Base-by-base conservation (phyloP, 2,113 vertebrate genomes). In the Phylloscopus trochilus region DNA sequence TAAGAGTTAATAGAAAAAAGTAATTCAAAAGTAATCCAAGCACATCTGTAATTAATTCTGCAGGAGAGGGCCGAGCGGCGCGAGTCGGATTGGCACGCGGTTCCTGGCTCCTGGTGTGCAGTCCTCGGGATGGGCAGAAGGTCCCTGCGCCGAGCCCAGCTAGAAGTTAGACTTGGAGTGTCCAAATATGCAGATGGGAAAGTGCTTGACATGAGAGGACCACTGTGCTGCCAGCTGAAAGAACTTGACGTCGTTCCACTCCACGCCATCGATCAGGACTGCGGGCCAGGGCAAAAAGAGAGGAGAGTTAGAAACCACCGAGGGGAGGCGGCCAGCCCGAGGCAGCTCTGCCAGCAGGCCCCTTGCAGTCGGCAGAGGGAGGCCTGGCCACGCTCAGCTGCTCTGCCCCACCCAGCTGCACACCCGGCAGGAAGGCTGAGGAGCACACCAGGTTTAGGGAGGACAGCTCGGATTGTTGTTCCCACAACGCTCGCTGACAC, bases 241-340 rank as follows among this genome's bases (percentile, higher is more conserved):
- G 97, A 99, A 99, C 98, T 99, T 99, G 72, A 99, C 99, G 3
- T 99, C 99, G 7, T 99, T 99, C 99, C 99, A 99, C 93, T 99
- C 99, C 49, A 99, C 98, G 2, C 99, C 99, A 0, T 99, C 99
- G 20, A 99, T 99, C 95, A 99, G 97, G 84, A 99, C 99, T 99
- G 97, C 20, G 83, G 69, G 39, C 55, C 66, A 92, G 26, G 44
- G 74, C 13, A 60, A 66, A 92, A 47, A 77, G 46, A 82, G 63
- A 94, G 33, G 20, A 67, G 43, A 75, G 87, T 93, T 80, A 91
- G 53, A 23, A 85, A 91, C 73, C 1, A 28, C 28, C 0, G 0
- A 63, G 56, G 30, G n/a, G 24, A 68, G 85, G 69, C 1, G 28
- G 47, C 31, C 39, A 64, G 22, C 41, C 31, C 23, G 35, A 39